phyloP scores from a whole-genome alignment of 2,113 vertebrate genomes.

The Noturus placidus region DNA sequence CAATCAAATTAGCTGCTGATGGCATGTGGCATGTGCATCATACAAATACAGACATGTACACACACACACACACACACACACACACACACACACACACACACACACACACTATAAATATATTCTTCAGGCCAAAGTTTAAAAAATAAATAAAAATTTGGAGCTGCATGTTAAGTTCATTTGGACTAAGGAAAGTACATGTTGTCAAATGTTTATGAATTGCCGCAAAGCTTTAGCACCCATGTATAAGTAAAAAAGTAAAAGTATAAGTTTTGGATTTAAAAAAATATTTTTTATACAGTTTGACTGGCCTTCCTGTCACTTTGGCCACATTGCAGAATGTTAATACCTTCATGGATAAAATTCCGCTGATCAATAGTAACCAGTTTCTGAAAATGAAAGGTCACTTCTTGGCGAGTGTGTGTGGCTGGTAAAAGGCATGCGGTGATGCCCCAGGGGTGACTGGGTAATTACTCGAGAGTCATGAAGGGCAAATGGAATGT shows the following conservation, averaged over 20 bases:
- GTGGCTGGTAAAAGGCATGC: conserved; percentile 61
- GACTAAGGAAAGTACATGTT: neutral
- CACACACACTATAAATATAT: neutral
- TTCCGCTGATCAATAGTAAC: conserved; percentile 37
- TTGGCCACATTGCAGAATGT: conserved; percentile 17
- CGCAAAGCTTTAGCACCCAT: neutral
- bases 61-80: neutral
- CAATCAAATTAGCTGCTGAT: conserved; percentile 6
- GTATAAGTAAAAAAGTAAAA: neutral
- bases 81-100: neutral
- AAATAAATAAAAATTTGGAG: neutral
- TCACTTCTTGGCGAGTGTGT: conserved; percentile 60
- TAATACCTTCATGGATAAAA: conserved; percentile 39
- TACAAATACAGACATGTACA: neutral
- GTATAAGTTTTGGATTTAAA: neutral
- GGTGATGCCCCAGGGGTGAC: conserved; percentile 62
- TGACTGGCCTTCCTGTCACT: neutral
- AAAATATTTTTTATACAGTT: neutral
- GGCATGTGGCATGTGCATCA: neutral
- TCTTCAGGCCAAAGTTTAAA: neutral
- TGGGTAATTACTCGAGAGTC: conserved; percentile 74
- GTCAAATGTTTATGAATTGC: neutral
- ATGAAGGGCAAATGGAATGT: conserved; percentile 76
- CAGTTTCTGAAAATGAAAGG: conserved; percentile 56
- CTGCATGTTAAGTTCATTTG: neutral